Conservation (phyloP, 2,797 vertebrate species). For the Malurus leucopterus region DNA sequence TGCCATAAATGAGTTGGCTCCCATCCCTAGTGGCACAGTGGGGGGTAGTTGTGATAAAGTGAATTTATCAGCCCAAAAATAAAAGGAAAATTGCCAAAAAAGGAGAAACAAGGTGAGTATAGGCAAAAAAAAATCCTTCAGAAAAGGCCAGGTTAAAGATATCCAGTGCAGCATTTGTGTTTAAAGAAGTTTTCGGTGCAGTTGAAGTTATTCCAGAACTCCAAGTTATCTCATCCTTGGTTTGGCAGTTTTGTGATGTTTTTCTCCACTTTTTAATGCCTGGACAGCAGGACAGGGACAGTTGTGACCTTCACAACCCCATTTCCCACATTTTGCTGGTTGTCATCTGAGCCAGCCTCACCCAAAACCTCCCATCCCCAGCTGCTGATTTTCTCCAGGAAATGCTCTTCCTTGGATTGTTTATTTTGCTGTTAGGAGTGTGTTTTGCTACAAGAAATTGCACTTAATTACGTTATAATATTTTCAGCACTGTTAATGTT, state of each 20-base stretch:
- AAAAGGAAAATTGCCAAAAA: neutral
- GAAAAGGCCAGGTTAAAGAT: neutral
- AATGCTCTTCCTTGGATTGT: neutral
- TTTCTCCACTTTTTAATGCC: neutral
- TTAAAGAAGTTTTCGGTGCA: neutral
- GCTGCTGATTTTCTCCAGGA: neutral
- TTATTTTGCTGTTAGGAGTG: conserved; percentile 40
- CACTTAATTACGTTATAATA: conserved; percentile 41
- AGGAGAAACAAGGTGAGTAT: neutral
- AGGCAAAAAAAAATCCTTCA: neutral
- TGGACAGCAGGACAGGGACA: neutral
- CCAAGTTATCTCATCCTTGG: neutral
- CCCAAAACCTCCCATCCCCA: neutral
- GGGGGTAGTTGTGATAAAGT: neutral
- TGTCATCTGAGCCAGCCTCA: neutral
- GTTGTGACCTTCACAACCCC: neutral
- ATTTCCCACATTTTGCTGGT: neutral
- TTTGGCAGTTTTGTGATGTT: neutral
- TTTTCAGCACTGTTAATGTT: conserved; percentile 26
- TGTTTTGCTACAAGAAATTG: conserved; percentile 49
- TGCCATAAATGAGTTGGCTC: neutral
- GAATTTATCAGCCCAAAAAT: neutral
- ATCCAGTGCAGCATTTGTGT: rapidly evolving
- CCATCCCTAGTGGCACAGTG: neutral
- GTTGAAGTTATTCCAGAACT: neutral